These are phyloP conservation scores for Caprella mutica DNA, from an alignment of 2,888 invertebrate genomes.

Conservation along the genomic window DNA sequence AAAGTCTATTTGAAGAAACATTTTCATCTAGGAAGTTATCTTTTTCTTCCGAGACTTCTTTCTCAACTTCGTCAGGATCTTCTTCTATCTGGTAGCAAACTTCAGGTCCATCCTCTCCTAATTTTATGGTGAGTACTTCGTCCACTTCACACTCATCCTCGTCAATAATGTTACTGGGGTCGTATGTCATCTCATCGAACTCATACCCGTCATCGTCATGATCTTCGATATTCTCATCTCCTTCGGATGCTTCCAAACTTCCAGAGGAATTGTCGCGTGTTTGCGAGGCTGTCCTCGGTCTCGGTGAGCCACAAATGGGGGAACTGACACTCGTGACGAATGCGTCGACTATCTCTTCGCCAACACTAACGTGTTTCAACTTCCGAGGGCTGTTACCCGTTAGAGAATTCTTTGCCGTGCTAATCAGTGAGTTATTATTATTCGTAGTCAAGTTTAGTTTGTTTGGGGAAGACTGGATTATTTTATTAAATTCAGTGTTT, in stretches of 20 bases:
- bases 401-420: no score
- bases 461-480: background rate
- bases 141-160: constrained; percentile 19
- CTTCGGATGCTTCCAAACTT: constrained; percentile 22
- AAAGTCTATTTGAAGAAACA: background rate
- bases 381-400: constrained; percentile 3
- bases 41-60: background rate
- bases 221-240: constrained; percentile 10
- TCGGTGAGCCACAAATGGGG: constrained; percentile 26
- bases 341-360: constrained; percentile 5
- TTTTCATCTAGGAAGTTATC: background rate
- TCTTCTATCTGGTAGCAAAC: background rate
- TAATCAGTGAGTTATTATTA: constrained; percentile 1
- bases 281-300: constrained; percentile 7
- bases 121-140: constrained; percentile 2
- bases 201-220: constrained; percentile 9
- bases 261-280: constrained; percentile 5
- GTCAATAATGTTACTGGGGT: background rate
- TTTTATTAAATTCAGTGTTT: constrained; percentile 3
- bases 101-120: background rate
- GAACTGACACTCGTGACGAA: constrained; percentile 13
- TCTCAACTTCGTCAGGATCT: background rate
- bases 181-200: constrained; percentile 2
- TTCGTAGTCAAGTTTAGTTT: background rate
- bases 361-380: background rate